phyloP scores from a whole-genome alignment of 2,797 vertebrate genomes.

The Anniella stebbinsi region DNA sequence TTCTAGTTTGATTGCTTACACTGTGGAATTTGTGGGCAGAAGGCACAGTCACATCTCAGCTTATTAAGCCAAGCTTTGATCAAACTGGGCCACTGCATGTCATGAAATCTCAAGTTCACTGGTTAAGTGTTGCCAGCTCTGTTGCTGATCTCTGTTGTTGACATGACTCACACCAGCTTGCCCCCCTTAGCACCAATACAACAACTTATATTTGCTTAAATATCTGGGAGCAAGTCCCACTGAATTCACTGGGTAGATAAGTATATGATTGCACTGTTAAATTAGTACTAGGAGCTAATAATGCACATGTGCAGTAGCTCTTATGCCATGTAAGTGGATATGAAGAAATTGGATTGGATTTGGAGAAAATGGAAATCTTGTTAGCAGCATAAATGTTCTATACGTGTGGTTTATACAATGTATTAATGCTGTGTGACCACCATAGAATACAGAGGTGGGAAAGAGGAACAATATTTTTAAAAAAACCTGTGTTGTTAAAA shows the following conservation, averaged over 20 bases:
- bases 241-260: background rate
- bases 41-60: background rate
- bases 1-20: background rate
- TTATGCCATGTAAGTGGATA: background rate
- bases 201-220: background rate
- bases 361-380: background rate
- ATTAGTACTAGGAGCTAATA: background rate
- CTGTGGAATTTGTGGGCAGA: background rate
- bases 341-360: background rate
- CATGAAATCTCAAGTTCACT: background rate
- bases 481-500: background rate
- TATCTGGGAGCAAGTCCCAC: background rate
- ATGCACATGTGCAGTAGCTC: background rate
- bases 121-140: background rate
- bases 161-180: background rate
- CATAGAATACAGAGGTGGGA: background rate
- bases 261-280: background rate
- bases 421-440: background rate
- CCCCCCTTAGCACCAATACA: background rate
- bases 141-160: background rate
- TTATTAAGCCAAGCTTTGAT: background rate
- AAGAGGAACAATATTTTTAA: background rate
- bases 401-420: background rate
- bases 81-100: background rate
- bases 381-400: background rate